Evolutionary conservation across 2,797 vertebrate genomes (phyloP).

Genomic region (Erpetoichthys calabaricus): DNA sequence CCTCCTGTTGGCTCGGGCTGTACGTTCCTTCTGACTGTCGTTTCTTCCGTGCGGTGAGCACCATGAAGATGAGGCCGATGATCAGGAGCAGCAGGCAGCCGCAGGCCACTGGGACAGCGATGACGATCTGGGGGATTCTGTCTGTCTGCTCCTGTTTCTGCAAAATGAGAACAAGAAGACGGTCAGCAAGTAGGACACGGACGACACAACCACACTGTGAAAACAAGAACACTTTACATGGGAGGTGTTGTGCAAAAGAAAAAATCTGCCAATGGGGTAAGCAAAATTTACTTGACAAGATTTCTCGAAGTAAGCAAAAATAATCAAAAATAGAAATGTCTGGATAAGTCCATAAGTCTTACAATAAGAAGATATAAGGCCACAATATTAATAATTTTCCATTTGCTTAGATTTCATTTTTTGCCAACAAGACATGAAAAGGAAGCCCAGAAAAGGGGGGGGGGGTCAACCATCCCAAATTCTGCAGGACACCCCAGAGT

Average conservation of each 20-base stretch:
- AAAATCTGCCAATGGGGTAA: too few relatives aligned
- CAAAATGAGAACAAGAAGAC: slow-evolving; percentile 28
- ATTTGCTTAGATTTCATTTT: too few relatives aligned
- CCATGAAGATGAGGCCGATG: slow-evolving; percentile 67
- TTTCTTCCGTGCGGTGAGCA: slow-evolving; percentile 81
- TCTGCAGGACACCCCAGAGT: too few relatives aligned
- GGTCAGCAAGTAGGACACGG: slow-evolving; percentile 19
- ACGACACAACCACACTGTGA: background rate
- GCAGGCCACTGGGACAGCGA: slow-evolving; percentile 75
- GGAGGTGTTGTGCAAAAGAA: background rate
- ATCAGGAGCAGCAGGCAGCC: slow-evolving; percentile 68
- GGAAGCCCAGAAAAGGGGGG: too few relatives aligned
- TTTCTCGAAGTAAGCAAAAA: too few relatives aligned
- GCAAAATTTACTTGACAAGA: too few relatives aligned
- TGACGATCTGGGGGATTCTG: slow-evolving; percentile 67
- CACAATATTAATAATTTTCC: too few relatives aligned
- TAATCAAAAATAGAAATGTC: too few relatives aligned
- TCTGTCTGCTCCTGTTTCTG: slow-evolving; percentile 64
- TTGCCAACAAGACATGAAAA: too few relatives aligned
- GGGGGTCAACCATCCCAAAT: too few relatives aligned
- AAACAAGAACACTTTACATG: background rate
- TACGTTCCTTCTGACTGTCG: slow-evolving; percentile 96
- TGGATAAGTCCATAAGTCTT: too few relatives aligned
- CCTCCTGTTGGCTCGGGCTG: slow-evolving; percentile 91
- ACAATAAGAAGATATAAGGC: too few relatives aligned